Percentiles rank a stretch among this genome's conserved stretches.
These are phyloP conservation scores for Lethrus apterus DNA, from an alignment of 1,140 invertebrate species.

Conservation along the genomic window DNA sequence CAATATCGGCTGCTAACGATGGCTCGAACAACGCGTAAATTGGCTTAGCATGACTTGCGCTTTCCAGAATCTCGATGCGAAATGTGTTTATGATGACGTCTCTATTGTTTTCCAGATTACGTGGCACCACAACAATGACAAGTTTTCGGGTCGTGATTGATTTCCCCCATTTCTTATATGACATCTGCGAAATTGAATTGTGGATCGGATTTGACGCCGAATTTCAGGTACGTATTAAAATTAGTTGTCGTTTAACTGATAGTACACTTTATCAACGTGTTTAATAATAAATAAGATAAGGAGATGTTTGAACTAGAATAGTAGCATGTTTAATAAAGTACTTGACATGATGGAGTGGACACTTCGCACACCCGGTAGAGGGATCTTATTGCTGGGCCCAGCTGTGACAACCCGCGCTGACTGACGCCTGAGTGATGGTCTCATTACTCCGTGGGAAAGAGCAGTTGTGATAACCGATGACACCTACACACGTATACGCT, in stretches of 20 bases:
- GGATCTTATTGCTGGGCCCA: constrained; percentile 19
- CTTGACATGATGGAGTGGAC: constrained; percentile 28
- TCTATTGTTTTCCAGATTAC: constrained; percentile 34
- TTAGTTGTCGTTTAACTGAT: too few relatives aligned
- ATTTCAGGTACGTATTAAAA: too few relatives aligned
- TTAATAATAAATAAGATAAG: too few relatives aligned
- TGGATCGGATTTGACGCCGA: too few relatives aligned
- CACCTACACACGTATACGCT: constrained; percentile 18
- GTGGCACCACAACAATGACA: constrained; percentile 5
- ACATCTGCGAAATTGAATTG: too few relatives aligned
- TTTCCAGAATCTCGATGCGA: constrained; percentile 34
- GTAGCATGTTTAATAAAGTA: constrained; percentile 24
- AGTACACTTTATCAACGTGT: too few relatives aligned
- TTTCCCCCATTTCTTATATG: too few relatives aligned
- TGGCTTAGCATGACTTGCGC: constrained; percentile 39
- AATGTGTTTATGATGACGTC: constrained; percentile 42
- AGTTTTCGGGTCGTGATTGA: constrained; percentile 12
- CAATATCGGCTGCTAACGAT: constrained; percentile 40
- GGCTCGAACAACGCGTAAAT: constrained; percentile 36
- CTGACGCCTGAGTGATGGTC: constrained; percentile 23
- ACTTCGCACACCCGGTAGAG: constrained; percentile 1
- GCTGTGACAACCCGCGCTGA: constrained; percentile 19
- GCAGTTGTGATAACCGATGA: constrained; percentile 19
- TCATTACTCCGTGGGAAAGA: constrained; percentile 21
- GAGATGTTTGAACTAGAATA: too few relatives aligned